Evolutionary conservation across 2,113 vertebrate genomes (phyloP), one percentile per base, ranked within the genome.

Genomic region (Syrmaticus mikado): DNA sequence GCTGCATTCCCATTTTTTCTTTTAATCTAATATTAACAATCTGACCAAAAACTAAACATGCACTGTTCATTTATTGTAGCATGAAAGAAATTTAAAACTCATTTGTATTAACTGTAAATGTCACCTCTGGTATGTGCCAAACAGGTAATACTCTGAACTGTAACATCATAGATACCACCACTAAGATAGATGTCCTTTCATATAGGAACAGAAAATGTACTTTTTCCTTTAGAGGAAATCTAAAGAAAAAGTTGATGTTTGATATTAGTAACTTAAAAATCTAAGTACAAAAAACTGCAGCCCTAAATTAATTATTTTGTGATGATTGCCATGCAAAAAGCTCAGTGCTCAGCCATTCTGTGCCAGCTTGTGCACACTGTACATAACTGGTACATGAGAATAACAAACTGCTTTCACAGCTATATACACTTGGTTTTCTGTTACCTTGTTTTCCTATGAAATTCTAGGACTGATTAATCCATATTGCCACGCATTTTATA

Each of bases 381-480:
- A 66, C 22, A 3, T 7, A 60, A 55, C 25, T 60, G n/a, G 10
- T 36, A 61, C 1, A 11, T 2, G 24, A 83, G 64, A 65, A 60
- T 1, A 65, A 38, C 50, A 67, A 74, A 78, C 43, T 43, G 21
- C 27, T 75, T 58, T 32, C 71, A 72, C 52, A 82, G 40, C 36
- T 48, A 14, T 25, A 53, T 71, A 48, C 41, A 20, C 12, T 72
- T 58, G 36, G 14, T 36, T 58, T 94, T 64, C 60, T 67, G 32
- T 43, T 86, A 62, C n/a, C 43, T 50, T 21, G 10, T 2, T 79
- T 89, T 93, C 48, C 53, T 70, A 50, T 50, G 43, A 91, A 78
- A 88, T 88, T 92, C 53, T 75, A 58, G n/a, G 58, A 82, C 52
- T 73, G 21, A 82, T 68, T 92, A 89, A 93, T 86, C 48, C 20